phyloP scores from a whole-genome alignment of 2,113 vertebrate species.

The Antechinus flavipes region DNA sequence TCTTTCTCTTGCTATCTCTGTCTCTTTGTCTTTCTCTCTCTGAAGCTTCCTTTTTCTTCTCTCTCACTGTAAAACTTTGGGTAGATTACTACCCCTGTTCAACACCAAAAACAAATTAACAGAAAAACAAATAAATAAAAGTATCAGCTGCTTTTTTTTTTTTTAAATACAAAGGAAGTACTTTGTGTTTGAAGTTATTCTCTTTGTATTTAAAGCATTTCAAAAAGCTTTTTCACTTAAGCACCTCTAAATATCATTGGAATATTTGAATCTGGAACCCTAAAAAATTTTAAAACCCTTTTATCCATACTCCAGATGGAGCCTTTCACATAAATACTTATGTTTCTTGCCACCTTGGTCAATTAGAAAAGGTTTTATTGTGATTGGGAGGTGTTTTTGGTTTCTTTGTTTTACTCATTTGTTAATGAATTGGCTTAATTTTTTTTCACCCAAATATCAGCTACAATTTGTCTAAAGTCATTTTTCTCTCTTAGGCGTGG shows the following conservation, averaged over 20 bases:
- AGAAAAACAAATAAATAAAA: constrained; percentile 21
- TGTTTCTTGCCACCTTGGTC: constrained; percentile 73
- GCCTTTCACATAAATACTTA: constrained; percentile 81
- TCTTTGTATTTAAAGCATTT: constrained; percentile 80
- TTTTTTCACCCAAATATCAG: constrained; percentile 70
- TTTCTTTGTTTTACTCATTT: constrained; percentile 68
- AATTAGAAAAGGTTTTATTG: constrained; percentile 74
- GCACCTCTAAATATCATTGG: constrained; percentile 78
- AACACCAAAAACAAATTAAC: constrained; percentile 41
- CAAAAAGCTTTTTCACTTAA: constrained; percentile 82
- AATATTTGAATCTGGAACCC: constrained; percentile 83
- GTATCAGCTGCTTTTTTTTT: constrained; percentile 79
- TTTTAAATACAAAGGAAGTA: constrained; percentile 74
- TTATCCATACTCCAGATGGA: constrained; percentile 75
- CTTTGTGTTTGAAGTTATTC: constrained; percentile 71
- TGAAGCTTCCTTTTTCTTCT: no score
- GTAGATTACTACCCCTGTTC: constrained; percentile 70
- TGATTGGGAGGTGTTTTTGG: constrained; percentile 47
- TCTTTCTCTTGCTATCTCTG: neutral
- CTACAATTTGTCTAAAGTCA: constrained; percentile 41
- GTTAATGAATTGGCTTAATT: constrained; percentile 60
- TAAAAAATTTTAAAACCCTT: constrained; percentile 76
- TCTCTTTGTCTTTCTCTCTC: neutral
- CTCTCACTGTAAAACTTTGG: constrained; percentile 75
- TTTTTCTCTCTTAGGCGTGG: constrained; percentile 39